Evolutionary conservation across 2,888 invertebrate genomes (phyloP), one percentile per base, ranked within the genome.

Genomic region (Stenodema calcarata): DNA sequence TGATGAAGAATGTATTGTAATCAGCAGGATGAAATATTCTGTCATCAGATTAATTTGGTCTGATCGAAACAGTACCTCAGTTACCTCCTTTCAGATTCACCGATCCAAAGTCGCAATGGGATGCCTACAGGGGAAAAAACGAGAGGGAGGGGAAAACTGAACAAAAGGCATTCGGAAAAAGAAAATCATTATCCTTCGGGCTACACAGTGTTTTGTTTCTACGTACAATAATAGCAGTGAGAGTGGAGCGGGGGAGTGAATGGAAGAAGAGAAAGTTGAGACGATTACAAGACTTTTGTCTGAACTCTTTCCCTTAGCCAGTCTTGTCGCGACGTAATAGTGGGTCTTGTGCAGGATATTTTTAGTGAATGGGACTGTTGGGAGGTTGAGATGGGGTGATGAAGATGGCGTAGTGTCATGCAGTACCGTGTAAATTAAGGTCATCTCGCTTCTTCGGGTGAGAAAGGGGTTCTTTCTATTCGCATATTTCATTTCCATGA

Each of bases 121-220:
- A 62, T 23, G 50, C 80, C 18, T 54, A 30, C 80, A 28, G 28
- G 80, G 30, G 54, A n/a, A 50, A 27, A 27, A 28, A 27, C 11
- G 11, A n/a, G 28, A 28, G 70, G 35, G n/a, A 12, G 35, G n/a
- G 4, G 27, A 28, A 69, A 69, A 41, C 41, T 35, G 54, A 75
- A 84, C 84, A 84, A 84, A 84, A 73, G 84, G 35, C 84, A 44
- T 84, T 73, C 84, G 84, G 73, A 84, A 44, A 73, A 73, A 42
- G 75, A 84, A 73, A 84, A 84, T 84, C 84, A 84, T 84, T 73
- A 70, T 44, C 84, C 30, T n/a, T 41, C 18, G 35, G 73, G 28
- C 70, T 42, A 42, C 62, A 30, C 70, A 28, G 75, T 84, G 41
- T 84, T 84, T 75, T 84, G 84, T 84, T 70, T 73, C 84, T 84